A percentile compares a stretch with the other conserved stretches of the same genome.
phyloP scores from a whole-genome alignment of 2,797 vertebrate genomes.

The Nyctibius grandis region DNA sequence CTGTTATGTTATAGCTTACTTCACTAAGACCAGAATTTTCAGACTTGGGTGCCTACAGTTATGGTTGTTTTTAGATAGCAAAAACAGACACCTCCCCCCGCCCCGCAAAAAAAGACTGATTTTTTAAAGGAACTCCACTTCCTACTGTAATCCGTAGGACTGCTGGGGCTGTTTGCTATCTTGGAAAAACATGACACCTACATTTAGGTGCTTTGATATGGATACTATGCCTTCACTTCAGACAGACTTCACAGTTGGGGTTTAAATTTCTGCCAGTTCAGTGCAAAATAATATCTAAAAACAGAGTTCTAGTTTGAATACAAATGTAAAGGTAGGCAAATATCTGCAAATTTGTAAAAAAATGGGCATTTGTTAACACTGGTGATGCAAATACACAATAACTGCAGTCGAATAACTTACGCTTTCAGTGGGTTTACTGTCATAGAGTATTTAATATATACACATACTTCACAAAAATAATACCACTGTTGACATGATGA shows the following conservation, averaged over 20 bases:
- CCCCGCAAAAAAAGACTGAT: background rate
- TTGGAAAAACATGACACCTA: background rate
- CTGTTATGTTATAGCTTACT: background rate
- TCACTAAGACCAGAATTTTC: background rate
- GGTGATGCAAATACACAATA: background rate
- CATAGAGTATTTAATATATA: background rate
- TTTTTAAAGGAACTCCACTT: background rate
- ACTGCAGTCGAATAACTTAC: background rate
- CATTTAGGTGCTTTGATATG: background rate
- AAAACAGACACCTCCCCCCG: background rate
- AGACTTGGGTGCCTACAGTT: background rate
- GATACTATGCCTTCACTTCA: background rate
- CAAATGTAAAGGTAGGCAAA: slow-evolving; percentile 7
- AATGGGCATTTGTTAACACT: background rate
- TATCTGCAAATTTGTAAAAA: background rate
- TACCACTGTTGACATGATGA: background rate
- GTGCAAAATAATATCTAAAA: background rate
- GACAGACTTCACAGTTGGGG: background rate
- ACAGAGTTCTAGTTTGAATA: background rate
- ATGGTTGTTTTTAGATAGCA: background rate
- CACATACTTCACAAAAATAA: background rate
- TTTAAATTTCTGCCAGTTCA: slow-evolving; percentile 10
- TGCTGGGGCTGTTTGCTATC: background rate
- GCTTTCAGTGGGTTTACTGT: background rate
- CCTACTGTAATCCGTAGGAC: background rate